Percentiles rank a stretch among this genome's conserved stretches.
phyloP scores from a whole-genome alignment of 2,888 invertebrate genomes.

The Endotricha flammealis region DNA sequence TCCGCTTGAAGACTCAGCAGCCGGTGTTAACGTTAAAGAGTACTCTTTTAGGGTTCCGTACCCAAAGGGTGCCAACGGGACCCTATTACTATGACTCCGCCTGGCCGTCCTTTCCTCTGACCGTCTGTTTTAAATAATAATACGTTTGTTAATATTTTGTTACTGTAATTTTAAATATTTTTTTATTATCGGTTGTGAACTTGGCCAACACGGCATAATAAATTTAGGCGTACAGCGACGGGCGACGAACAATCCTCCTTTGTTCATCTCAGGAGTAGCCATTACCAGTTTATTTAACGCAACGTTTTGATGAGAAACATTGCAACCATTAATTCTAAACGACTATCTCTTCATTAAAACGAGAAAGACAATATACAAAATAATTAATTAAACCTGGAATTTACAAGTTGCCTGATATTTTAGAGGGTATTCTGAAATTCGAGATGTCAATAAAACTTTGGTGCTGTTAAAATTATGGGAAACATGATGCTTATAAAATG shows the following conservation, averaged over 20 bases:
- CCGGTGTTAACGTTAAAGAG: too few species aligned
- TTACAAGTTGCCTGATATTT: slow-evolving; percentile 30
- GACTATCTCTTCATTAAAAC: slow-evolving; percentile 52
- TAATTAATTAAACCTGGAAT: slow-evolving; percentile 52
- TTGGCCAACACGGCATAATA: too few species aligned
- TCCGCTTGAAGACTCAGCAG: too few species aligned
- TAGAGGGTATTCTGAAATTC: slow-evolving; percentile 23
- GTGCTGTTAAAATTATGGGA: background rate
- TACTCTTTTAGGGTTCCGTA: background rate
- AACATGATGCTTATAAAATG: background rate
- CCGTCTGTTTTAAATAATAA: too few species aligned
- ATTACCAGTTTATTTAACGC: slow-evolving; percentile 45
- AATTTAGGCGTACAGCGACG: too few species aligned
- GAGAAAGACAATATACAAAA: slow-evolving; percentile 45
- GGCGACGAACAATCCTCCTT: slow-evolving; percentile 12
- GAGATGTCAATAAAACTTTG: slow-evolving; percentile 4
- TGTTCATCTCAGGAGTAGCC: slow-evolving; percentile 14
- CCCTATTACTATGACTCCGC: too few species aligned
- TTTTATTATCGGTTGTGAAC: too few species aligned
- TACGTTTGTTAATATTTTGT: too few species aligned
- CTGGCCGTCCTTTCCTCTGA: too few species aligned
- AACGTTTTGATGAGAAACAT: slow-evolving; percentile 50
- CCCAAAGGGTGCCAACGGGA: background rate
- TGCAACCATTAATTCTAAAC: slow-evolving; percentile 59
- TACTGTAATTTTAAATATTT: too few species aligned